phyloP scores from a whole-genome alignment of 2,113 vertebrate genomes.

The Rattus rattus region DNA sequence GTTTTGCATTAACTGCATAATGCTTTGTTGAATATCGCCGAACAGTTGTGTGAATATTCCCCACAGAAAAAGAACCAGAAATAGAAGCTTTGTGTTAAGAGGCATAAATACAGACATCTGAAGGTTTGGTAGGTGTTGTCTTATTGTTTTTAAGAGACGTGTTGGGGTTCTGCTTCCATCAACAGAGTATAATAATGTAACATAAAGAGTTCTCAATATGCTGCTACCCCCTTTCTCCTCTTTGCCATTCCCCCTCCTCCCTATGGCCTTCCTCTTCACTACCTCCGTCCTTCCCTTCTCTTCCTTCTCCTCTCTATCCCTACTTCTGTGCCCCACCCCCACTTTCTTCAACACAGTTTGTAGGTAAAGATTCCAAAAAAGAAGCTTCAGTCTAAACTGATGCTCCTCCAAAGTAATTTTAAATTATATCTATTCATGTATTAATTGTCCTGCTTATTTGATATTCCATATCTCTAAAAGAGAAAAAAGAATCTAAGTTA shows the following conservation, averaged over 20 bases:
- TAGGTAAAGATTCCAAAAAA: slow-evolving; percentile 50
- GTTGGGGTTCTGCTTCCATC: slow-evolving; percentile 50
- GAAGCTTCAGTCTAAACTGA: slow-evolving; percentile 34
- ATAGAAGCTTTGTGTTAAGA: slow-evolving; percentile 56
- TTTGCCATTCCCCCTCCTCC: background rate
- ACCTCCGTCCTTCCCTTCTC: background rate
- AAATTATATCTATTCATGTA: slow-evolving; percentile 43
- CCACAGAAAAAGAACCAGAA: slow-evolving; percentile 39
- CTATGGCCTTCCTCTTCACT: background rate
- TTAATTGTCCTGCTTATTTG: slow-evolving; percentile 50
- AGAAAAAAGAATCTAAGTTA: slow-evolving; percentile 12
- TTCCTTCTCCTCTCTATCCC: background rate
- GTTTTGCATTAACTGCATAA: slow-evolving; percentile 27
- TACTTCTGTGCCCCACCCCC: too few relatives aligned
- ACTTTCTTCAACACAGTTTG: background rate
- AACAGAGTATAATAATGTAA: slow-evolving; percentile 7
- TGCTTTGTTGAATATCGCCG: slow-evolving; percentile 7
- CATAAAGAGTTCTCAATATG: slow-evolving; percentile 12
- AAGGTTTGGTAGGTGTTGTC: slow-evolving; percentile 32
- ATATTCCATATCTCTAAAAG: slow-evolving; percentile 56
- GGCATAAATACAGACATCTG: slow-evolving; percentile 41
- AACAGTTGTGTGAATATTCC: slow-evolving; percentile 16
- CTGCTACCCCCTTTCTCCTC: background rate
- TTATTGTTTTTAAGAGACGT: slow-evolving; percentile 39
- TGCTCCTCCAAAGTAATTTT: slow-evolving; percentile 65